Percentiles rank a stretch among this genome's conserved stretches.
Conservation (phyloP, 2,113 vertebrate species). For the Pollachius pollachius region DNA sequence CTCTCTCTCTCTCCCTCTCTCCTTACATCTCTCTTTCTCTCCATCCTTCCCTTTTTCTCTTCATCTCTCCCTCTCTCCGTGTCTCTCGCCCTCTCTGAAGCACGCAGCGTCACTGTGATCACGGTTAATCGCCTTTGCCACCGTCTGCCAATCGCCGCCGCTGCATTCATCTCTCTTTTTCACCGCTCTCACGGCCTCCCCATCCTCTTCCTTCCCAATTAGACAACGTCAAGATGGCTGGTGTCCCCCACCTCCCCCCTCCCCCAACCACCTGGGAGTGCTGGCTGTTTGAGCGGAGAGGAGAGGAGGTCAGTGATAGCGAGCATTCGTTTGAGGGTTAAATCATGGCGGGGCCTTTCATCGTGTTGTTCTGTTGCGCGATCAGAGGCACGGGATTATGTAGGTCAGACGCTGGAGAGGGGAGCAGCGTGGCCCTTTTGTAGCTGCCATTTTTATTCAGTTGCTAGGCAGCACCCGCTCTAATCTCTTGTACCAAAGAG, state of each 20-base stretch:
- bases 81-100: constrained; percentile 34
- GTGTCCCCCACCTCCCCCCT: constrained; percentile 46
- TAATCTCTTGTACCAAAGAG: constrained; percentile 76
- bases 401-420: constrained; percentile 76
- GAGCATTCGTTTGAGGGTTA: constrained; percentile 71
- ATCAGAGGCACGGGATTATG: constrained; percentile 76
- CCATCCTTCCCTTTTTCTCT: neutral
- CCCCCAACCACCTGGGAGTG: too few relatives aligned
- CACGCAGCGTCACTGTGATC: constrained; percentile 66
- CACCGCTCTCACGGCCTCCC: constrained; percentile 37
- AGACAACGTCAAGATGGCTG: constrained; percentile 58
- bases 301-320: constrained; percentile 57
- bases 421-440: constrained; percentile 64
- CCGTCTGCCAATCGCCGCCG: constrained; percentile 52
- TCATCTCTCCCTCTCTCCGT: constrained; percentile 10
- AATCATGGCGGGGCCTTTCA: constrained; percentile 67
- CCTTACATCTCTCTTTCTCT: neutral
- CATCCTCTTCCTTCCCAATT: constrained; percentile 65
- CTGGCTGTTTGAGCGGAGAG: constrained; percentile 39
- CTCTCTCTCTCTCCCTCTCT: constrained; percentile 10
- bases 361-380: constrained; percentile 69
- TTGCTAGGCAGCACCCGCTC: constrained; percentile 78
- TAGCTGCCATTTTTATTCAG: constrained; percentile 77
- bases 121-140: constrained; percentile 68
- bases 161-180: constrained; percentile 62